Evolutionary conservation across 1,140 invertebrate species (phyloP), one percentile per base, ranked within the genome.

Genomic region (Delia radicum): DNA sequence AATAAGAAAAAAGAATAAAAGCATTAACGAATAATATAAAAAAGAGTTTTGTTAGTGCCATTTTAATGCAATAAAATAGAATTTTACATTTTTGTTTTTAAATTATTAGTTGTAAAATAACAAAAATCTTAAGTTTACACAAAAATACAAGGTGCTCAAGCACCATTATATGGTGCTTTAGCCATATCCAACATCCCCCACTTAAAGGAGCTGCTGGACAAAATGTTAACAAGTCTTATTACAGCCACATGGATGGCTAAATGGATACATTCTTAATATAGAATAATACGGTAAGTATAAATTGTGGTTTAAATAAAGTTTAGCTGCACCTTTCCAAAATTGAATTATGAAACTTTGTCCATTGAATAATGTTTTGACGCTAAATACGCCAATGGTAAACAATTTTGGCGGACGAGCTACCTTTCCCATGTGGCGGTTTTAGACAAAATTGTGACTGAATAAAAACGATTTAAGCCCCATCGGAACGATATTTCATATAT

Each of bases 1-100:
- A 69, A n/a, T n/a, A 69, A 27, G 37, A 18, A 13, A 69, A 65
- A 65, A 65, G 62, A 65, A 65, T 28, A 67, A 67, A 69, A 69
- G 31, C 21, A 33, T 69, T 69, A 33, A 33, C 27, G 15, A 24
- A 69, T 69, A 37, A 69, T 21, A 27, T n/a, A 69, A 33, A 15
- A 33, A 65, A 29, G 29, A 33, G 29, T 37, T 55, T 55, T 37
- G 29, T 69, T 37, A 27, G 27, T 65, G 65, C 31, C 21, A 69
- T 69, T n/a, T n/a, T 24, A 18, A 37, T 69, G 65, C 29, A 69
- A 29, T 65, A 65, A 37, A 37, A 55, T 55, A 21, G 48, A 55
- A 55, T 7, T 55, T n/a, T 55, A 8, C 48, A 55, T 55, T n/a
- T n/a, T n/a, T n/a, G n/a, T n/a, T n/a, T 33, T 33, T 37, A 55